Conservation (phyloP, 2,888 invertebrate genomes). For the Neoitamus cyanurus region DNA sequence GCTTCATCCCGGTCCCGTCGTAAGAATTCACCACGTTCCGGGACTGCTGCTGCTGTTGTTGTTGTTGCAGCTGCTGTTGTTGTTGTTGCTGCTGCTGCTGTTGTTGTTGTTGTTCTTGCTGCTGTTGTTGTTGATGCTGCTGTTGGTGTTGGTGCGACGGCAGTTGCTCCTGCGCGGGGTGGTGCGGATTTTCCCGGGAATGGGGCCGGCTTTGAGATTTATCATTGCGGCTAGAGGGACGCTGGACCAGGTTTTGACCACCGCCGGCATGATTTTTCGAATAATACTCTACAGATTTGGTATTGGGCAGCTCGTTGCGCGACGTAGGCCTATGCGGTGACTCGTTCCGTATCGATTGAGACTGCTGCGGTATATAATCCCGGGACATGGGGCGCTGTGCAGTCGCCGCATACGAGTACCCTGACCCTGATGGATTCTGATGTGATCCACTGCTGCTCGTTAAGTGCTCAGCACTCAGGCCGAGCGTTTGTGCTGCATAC, state of each 20-base stretch:
- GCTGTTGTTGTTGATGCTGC: conserved; percentile 41
- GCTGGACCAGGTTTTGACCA: conserved; percentile 44
- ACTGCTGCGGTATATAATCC: conserved; percentile 55
- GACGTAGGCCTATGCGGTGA: conserved; percentile 60
- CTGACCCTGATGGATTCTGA: conserved; percentile 38
- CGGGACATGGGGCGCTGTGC: conserved; percentile 56
- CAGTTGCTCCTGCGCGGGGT: conserved; percentile 53
- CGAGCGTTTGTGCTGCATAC: conserved; percentile 90
- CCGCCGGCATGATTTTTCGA: conserved; percentile 56
- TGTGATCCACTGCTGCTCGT: conserved; percentile 53
- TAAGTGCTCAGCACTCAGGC: conserved; percentile 73
- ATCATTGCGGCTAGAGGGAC: conserved; percentile 59
- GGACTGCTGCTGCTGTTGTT: conserved; percentile 17
- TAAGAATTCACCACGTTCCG: conserved; percentile 53
- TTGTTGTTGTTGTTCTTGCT: conserved; percentile 7
- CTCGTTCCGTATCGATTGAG: conserved; percentile 56
- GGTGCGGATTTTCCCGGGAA: conserved; percentile 59
- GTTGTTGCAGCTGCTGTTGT: conserved; percentile 27
- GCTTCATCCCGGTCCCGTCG: conserved; percentile 59
- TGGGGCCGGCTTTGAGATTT: conserved; percentile 61
- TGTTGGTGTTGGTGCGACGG: not conserved
- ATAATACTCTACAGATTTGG: conserved; percentile 59
- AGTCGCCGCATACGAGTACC: conserved; percentile 50
- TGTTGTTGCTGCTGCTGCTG: conserved; percentile 25
- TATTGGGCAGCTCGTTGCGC: conserved; percentile 60